Conservation (phyloP, 2,888 invertebrate species). For the Rugalucina vietnamica region DNA sequence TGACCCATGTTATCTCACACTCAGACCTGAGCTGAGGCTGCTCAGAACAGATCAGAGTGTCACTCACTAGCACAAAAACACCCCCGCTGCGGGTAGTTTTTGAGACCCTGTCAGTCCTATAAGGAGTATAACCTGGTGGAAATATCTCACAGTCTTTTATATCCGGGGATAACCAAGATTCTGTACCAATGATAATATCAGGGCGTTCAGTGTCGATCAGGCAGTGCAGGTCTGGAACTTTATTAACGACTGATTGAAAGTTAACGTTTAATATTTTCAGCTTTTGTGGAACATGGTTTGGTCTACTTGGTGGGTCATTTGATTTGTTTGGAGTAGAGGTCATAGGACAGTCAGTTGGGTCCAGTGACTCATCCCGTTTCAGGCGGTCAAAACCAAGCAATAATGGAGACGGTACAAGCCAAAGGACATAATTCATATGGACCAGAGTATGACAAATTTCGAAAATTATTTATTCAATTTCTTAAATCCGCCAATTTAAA, state of each 20-base stretch:
- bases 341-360: not conserved
- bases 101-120: not conserved
- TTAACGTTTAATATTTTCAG: not conserved
- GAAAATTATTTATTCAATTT: too few species aligned
- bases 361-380: too few species aligned
- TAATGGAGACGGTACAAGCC: too few species aligned
- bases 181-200: not conserved
- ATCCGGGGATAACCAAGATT: not conserved
- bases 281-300: not conserved
- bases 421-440: too few species aligned
- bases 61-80: not conserved
- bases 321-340: not conserved
- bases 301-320: not conserved
- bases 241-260: not conserved
- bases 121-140: not conserved
- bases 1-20: not conserved
- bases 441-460: too few species aligned
- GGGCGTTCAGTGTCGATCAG: not conserved
- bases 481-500: too few species aligned
- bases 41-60: not conserved
- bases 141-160: not conserved
- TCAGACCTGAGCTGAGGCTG: not conserved
- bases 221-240: not conserved
- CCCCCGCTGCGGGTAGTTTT: not conserved
- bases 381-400: too few species aligned